phyloP scores from a whole-genome alignment of 2,797 vertebrate species.

The Sebastes oblongus region DNA sequence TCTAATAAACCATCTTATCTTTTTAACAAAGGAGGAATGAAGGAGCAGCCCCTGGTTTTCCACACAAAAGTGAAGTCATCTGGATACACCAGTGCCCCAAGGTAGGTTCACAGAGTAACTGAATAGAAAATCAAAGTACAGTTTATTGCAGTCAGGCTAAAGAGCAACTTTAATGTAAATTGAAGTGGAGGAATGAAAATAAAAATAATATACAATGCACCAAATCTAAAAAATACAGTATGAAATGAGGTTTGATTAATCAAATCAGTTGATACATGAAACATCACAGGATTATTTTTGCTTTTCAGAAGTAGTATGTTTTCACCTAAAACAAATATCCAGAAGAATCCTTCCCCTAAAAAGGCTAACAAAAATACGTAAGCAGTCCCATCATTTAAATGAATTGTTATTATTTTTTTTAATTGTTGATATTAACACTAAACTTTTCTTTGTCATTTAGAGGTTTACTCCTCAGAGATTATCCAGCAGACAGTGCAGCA shows the following conservation, averaged over 20 bases:
- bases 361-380: constrained; percentile 77
- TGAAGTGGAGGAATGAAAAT: neutral
- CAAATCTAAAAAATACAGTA: neutral
- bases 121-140: neutral
- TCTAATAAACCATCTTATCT: constrained; percentile 11
- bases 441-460: constrained; percentile 43
- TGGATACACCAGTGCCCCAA: constrained; percentile 84
- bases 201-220: neutral
- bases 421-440: neutral
- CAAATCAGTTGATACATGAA: neutral
- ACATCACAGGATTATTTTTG: neutral
- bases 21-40: constrained; percentile 65
- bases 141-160: neutral
- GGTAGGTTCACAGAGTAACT: constrained; percentile 72
- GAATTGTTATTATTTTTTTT: neutral
- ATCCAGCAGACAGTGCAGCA: constrained; percentile 74
- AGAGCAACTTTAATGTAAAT: neutral
- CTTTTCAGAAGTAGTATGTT: constrained; percentile 84
- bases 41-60: constrained; percentile 88
- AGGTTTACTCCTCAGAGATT: constrained; percentile 76
- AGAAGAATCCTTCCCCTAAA: constrained; percentile 60
- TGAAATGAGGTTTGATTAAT: neutral
- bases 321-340: constrained; percentile 82
- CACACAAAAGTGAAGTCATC: constrained; percentile 89
- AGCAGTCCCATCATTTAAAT: constrained; percentile 10